Conservation (phyloP, 2,888 invertebrate genomes). For the Blastobasis lacticolella region DNA sequence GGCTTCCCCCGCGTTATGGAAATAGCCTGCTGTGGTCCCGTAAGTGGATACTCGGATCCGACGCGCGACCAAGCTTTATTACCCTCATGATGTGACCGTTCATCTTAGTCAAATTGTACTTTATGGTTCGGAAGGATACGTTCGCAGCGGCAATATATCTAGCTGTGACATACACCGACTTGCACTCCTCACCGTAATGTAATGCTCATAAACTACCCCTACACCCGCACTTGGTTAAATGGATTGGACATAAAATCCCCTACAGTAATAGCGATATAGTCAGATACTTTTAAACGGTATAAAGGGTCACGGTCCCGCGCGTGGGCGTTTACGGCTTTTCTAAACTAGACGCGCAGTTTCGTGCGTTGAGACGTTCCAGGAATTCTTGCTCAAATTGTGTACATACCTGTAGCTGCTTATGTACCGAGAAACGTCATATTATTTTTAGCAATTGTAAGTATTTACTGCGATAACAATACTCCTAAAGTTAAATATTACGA, state of each 20-base stretch:
- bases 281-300: conserved; percentile 23
- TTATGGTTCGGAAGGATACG: conserved; percentile 30
- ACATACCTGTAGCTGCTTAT: conserved; percentile 17
- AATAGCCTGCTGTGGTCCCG: conserved; percentile 26
- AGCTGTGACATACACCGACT: conserved; percentile 14
- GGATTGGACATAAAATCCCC: conserved; percentile 27
- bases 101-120: conserved; percentile 44
- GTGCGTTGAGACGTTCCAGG: conserved; percentile 21
- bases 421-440: conserved; percentile 37
- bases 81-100: conserved; percentile 32
- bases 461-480: too few relatives aligned
- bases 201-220: conserved; percentile 7
- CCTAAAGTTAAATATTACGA: too few relatives aligned
- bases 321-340: conserved; percentile 42
- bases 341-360: conserved; percentile 24
- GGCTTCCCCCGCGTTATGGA: conserved; percentile 17
- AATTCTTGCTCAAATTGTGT: conserved; percentile 13
- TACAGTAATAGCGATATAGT: conserved; percentile 18
- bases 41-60: conserved; percentile 32
- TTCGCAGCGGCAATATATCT: conserved; percentile 26
- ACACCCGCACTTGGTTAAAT: conserved; percentile 17
- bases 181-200: conserved; percentile 13
- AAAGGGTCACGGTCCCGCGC: conserved; percentile 20
- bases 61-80: conserved; percentile 33
- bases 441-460: too few relatives aligned